Conservation (phyloP, 2,113 vertebrate genomes). For the Oryzias javanicus region DNA sequence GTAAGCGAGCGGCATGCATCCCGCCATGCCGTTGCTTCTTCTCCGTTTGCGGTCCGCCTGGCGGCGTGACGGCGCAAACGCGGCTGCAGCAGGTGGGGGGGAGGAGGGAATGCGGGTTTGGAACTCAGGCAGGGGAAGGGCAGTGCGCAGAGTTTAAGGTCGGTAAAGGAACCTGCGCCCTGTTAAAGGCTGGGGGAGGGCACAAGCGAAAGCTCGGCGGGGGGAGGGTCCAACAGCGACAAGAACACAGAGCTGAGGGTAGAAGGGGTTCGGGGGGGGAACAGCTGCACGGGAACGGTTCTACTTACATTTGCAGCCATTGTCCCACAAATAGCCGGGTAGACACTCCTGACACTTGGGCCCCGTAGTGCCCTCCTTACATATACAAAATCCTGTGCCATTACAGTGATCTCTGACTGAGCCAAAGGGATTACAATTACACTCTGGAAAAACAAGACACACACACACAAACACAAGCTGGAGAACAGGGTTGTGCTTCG, state of each 20-base stretch:
- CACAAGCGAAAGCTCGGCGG: conserved; percentile 62
- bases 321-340: conserved; percentile 96
- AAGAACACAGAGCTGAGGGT: conserved; percentile 28
- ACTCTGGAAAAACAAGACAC: conserved; percentile 98
- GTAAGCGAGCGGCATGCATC: conserved; percentile 50
- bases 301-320: conserved; percentile 99
- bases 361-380: conserved; percentile 96
- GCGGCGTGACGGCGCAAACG: conserved; percentile 13
- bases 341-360: conserved; percentile 96
- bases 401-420: conserved; percentile 97
- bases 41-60: conserved; percentile 18
- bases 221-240: conserved; percentile 34
- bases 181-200: too few relatives aligned
- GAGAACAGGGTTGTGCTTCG: conserved; percentile 70
- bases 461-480: conserved; percentile 86
- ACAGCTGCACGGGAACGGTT: conserved; percentile 71
- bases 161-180: neutral
- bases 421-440: conserved; percentile 97
- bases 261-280: neutral
- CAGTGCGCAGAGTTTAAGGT: conserved; percentile 6
- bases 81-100: conserved; percentile 11
- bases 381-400: conserved; percentile 98
- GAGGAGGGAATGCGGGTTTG: neutral
- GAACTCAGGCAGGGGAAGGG: conserved; percentile 24
- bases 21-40: conserved; percentile 35